A percentile compares a stretch with the other conserved stretches of the same genome.
Evolutionary conservation across 2,113 vertebrate species (phyloP).

Genomic region (Datnioides undecimradiatus): DNA sequence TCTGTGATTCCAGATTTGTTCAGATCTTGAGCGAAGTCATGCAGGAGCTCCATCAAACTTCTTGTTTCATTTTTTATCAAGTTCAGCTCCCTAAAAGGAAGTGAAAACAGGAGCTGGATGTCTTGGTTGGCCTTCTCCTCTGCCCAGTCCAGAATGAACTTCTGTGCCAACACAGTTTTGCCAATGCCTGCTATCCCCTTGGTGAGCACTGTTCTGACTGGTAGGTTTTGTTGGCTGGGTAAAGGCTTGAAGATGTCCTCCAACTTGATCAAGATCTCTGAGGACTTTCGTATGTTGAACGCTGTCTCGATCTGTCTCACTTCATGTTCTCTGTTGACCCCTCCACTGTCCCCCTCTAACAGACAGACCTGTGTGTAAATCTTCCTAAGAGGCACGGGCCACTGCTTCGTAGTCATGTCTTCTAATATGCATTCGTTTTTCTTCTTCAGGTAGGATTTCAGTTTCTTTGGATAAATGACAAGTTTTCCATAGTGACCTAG

Average conservation of each 20-base stretch:
- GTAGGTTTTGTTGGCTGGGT: neutral
- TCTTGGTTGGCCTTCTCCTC: conserved; percentile 24
- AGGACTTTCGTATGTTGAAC: neutral
- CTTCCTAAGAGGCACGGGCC: conserved; percentile 29
- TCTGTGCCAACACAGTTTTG: conserved; percentile 31
- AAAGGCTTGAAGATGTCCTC: conserved; percentile 24
- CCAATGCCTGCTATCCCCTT: conserved; percentile 41
- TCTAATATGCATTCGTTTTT: neutral
- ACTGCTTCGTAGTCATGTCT: neutral
- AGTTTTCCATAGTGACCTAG: conserved; percentile 12
- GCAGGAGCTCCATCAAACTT: conserved; percentile 34
- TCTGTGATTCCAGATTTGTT: conserved; percentile 32
- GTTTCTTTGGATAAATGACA: neutral
- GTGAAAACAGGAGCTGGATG: conserved; percentile 35
- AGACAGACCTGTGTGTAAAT: conserved; percentile 45
- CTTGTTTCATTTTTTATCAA: neutral
- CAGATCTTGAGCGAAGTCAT: conserved; percentile 2
- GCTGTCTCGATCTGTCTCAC: conserved; percentile 33
- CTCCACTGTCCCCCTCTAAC: conserved; percentile 24
- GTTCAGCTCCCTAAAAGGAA: conserved; percentile 48
- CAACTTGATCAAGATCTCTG: neutral
- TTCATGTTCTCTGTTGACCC: conserved; percentile 34
- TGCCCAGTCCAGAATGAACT: conserved; percentile 44
- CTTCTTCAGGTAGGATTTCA: neutral
- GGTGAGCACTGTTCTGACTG: conserved; percentile 35